Conservation (phyloP, 1,140 invertebrate species). For the Leptestheria dahalacensis region DNA sequence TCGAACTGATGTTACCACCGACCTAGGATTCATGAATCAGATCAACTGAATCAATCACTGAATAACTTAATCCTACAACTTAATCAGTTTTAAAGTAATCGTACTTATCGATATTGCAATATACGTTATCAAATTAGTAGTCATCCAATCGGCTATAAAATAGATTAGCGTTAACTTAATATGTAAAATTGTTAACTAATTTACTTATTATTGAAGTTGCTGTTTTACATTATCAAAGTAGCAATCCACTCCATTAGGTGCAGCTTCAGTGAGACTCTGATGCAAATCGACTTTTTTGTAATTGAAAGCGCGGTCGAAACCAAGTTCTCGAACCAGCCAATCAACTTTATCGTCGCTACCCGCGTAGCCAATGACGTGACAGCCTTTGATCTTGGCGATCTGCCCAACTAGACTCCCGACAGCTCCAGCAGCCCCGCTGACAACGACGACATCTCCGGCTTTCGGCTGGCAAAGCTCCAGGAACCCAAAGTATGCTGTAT, state of each 20-base stretch:
- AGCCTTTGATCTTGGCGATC: conserved; percentile 50
- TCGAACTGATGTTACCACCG: conserved; percentile 44
- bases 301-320: conserved; percentile 51
- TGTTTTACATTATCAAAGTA: conserved; percentile 54
- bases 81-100: too few species aligned
- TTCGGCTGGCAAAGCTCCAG: conserved; percentile 48
- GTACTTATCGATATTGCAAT: too few species aligned
- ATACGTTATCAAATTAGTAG: too few species aligned
- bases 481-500: conserved; percentile 55
- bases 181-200: too few species aligned
- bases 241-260: conserved; percentile 48
- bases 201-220: too few species aligned
- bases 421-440: conserved; percentile 43
- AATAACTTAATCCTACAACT: neutral
- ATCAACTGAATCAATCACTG: neutral
- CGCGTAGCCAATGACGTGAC: conserved; percentile 51
- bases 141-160: too few species aligned
- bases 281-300: conserved; percentile 45
- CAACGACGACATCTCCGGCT: conserved; percentile 48
- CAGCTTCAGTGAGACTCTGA: conserved; percentile 37
- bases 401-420: conserved; percentile 57
- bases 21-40: conserved; percentile 31
- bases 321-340: conserved; percentile 45
- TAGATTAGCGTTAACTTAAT: too few species aligned
- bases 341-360: conserved; percentile 50